Conservation (phyloP, 2,113 vertebrate species). For the Cryptotis parvus region DNA sequence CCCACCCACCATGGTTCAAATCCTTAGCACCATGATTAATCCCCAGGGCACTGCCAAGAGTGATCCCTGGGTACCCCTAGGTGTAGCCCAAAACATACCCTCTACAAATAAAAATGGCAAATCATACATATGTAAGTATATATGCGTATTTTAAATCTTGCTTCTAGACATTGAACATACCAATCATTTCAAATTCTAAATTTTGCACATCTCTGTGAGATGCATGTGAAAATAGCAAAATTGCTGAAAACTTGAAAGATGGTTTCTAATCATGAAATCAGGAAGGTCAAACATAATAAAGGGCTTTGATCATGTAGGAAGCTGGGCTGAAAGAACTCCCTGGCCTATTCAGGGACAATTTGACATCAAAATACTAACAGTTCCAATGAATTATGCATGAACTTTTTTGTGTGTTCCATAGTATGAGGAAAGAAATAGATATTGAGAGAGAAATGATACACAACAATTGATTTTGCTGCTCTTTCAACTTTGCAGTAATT, state of each 20-base stretch:
- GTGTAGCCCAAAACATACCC: too few relatives aligned
- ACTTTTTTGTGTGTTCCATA: background rate
- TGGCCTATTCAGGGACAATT: background rate
- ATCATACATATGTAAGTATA: too few relatives aligned
- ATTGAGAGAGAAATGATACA: background rate
- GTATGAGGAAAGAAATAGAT: background rate
- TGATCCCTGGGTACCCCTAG: too few relatives aligned
- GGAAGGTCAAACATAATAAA: background rate
- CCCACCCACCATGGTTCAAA: too few relatives aligned
- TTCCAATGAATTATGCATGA: background rate
- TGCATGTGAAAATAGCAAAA: background rate
- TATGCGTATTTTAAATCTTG: background rate
- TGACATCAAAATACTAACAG: slow-evolving; percentile 43
- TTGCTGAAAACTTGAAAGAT: background rate
- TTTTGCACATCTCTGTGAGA: background rate
- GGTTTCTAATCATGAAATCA: background rate
- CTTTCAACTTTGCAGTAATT: background rate
- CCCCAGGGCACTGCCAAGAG: too few relatives aligned
- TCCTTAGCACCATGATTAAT: too few relatives aligned
- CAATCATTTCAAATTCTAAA: slow-evolving; percentile 7
- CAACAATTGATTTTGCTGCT: background rate
- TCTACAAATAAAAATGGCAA: too few relatives aligned
- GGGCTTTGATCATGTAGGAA: background rate
- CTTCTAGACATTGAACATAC: slow-evolving; percentile 7
- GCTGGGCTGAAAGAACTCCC: background rate